Evolutionary conservation across 2,113 vertebrate genomes (phyloP), one percentile per base, ranked within the genome.

Genomic region (Seriola aureovittata): DNA sequence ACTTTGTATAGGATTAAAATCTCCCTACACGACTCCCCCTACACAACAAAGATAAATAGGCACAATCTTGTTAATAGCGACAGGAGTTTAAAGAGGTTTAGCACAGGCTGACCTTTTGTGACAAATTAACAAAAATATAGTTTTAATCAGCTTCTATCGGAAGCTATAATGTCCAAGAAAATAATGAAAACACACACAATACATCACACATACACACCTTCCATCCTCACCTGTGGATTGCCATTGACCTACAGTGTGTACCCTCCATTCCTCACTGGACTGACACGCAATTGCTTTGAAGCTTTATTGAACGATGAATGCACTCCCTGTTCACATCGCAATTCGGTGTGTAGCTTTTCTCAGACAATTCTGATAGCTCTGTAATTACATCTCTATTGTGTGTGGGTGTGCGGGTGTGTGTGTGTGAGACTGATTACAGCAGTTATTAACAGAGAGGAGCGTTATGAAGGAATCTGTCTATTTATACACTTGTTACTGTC

Each of bases 311-410:
- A 80, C 63, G 44, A 44, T 60, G 74, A 80, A 85, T 80, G 70
- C 76, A 17, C 70, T 76, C 57, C 0, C 32, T 75, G 29, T 89
- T 71, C 65, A 72, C 75, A 57, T 89, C 80, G 42, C 46, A 54
- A n/a, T 72, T 71, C 40, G 32, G 4, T 40, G 42, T 57, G 62
- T 64, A 48, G 71, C 75, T 63, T 73, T 78, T 75, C 66, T 59
- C 32, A 57, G 81, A 86, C 62, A 80, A 66, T 85, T 81, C 67
- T 84, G 79, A 87, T 85, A 54, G 67, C 76, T 73, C 71, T 66
- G 69, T 85, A 85, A 89, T 89, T 89, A 84, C 71, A 77, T 79
- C 78, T 83, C 70, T 83, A 66, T 82, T 82, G 79, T 82, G 42
- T 77, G 70, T 36, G 25, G 32, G 46, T 42, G n/a, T 4, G 48